Conservation (phyloP, 92 coral and sea anemone species). For the Micromussa lordhowensis region DNA sequence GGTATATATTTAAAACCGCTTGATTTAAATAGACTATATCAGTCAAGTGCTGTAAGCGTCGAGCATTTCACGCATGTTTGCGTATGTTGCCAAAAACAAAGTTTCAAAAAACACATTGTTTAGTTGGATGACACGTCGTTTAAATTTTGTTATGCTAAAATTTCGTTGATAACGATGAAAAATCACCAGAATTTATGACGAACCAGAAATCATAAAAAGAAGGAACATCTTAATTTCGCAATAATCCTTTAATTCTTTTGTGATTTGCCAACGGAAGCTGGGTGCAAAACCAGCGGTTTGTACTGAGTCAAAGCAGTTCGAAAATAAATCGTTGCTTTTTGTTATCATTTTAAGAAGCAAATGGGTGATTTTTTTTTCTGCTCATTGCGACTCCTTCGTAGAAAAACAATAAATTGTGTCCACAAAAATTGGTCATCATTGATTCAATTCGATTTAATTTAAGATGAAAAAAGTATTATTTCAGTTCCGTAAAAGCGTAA, state of each 20-base stretch:
- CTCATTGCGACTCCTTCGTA: neutral
- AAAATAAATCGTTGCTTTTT: neutral
- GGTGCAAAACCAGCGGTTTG: neutral
- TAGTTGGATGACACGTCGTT: neutral
- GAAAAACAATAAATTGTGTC: neutral
- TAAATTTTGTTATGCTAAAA: neutral
- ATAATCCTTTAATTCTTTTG: constrained; percentile 3
- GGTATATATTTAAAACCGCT: neutral
- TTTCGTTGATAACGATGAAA: neutral
- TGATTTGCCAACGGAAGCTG: neutral
- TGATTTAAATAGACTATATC: constrained; percentile 9
- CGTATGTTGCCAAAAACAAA: constrained; percentile 22
- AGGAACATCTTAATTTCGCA: neutral
- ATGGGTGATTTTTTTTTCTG: neutral
- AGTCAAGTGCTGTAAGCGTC: neutral
- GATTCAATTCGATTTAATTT: neutral
- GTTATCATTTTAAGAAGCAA: too few species aligned
- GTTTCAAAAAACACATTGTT: constrained; percentile 19
- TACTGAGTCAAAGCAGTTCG: neutral
- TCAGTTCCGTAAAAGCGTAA: neutral
- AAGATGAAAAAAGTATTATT: neutral
- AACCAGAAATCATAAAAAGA: neutral
- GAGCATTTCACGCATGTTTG: constrained; percentile 5
- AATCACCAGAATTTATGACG: neutral
- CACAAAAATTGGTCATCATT: neutral